These are phyloP conservation scores for Cotesia chilonis DNA, from an alignment of 1,140 invertebrate species.

Conservation along the genomic window DNA sequence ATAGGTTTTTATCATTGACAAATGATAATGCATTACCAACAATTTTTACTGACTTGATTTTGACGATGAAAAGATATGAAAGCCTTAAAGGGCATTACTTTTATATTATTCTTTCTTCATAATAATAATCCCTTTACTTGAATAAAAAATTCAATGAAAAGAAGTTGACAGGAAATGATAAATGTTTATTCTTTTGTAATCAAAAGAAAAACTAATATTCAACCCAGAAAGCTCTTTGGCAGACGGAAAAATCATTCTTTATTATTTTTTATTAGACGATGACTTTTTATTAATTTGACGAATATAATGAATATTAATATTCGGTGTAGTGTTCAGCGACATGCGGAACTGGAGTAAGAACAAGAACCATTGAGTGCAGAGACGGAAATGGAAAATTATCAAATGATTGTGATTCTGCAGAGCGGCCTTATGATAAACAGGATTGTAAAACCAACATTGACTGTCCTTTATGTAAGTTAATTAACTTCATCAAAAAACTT, in stretches of 20 bases:
- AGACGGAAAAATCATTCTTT: slow-evolving; percentile 3
- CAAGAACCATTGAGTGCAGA: slow-evolving; percentile 82
- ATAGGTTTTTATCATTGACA: too few species aligned
- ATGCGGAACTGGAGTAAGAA: slow-evolving; percentile 85
- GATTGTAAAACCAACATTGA: slow-evolving; percentile 59
- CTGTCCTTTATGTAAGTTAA: slow-evolving; percentile 58
- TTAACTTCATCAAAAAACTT: slow-evolving; percentile 22
- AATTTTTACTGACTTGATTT: too few species aligned
- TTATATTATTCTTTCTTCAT: not conserved
- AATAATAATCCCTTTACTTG: slow-evolving; percentile 58
- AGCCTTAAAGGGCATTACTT: too few species aligned
- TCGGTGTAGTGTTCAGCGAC: slow-evolving; percentile 81
- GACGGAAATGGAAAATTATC: slow-evolving; percentile 67
- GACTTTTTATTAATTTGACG: not conserved
- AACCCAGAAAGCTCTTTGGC: not conserved
- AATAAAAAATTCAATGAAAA: slow-evolving; percentile 49
- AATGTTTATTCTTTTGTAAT: slow-evolving; percentile 57
- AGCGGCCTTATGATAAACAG: slow-evolving; percentile 61
- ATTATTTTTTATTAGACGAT: not conserved
- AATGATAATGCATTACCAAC: too few species aligned
- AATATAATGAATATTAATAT: not conserved
- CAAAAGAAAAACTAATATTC: slow-evolving; percentile 20
- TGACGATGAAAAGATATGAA: too few species aligned
- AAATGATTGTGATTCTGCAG: slow-evolving; percentile 63
- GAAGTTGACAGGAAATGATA: slow-evolving; percentile 62